phyloP scores from a whole-genome alignment of 2,888 invertebrate genomes.

The Acrobeloides nanus region DNA sequence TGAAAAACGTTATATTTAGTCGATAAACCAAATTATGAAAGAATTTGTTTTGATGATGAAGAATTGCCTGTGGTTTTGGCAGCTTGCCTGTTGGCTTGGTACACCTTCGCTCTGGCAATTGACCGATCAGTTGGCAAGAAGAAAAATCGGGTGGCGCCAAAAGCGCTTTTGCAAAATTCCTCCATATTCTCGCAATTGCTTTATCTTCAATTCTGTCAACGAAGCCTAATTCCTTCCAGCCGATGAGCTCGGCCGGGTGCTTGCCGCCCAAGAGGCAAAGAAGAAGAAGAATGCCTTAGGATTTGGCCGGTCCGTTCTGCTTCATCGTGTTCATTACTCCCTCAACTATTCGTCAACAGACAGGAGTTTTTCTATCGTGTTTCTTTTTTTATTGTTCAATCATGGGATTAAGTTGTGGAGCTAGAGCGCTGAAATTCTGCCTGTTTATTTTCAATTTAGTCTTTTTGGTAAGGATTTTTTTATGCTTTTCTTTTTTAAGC shows the following conservation, averaged over 20 bases:
- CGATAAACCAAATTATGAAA: background rate
- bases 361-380: too few relatives aligned
- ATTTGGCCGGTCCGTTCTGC: too few relatives aligned
- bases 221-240: too few relatives aligned
- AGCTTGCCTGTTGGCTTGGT: background rate
- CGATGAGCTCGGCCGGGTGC: too few relatives aligned
- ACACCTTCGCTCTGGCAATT: background rate
- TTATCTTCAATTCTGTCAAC: too few relatives aligned
- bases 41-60: background rate
- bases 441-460: constrained; percentile 52
- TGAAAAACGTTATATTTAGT: too few relatives aligned
- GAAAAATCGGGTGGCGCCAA: background rate
- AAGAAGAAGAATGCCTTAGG: too few relatives aligned
- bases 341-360: too few relatives aligned
- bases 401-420: constrained; percentile 52
- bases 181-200: background rate
- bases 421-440: constrained; percentile 50
- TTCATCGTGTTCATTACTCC: too few relatives aligned
- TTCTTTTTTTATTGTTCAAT: constrained; percentile 4
- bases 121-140: background rate
- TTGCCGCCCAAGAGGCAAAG: too few relatives aligned
- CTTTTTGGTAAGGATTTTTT: constrained; percentile 42
- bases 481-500: too few relatives aligned
- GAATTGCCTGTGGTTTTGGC: background rate
- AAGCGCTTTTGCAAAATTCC: background rate